These are phyloP conservation scores for Phyllostomus hastatus DNA, from an alignment of 2,113 vertebrate species.

Conservation along the genomic window DNA sequence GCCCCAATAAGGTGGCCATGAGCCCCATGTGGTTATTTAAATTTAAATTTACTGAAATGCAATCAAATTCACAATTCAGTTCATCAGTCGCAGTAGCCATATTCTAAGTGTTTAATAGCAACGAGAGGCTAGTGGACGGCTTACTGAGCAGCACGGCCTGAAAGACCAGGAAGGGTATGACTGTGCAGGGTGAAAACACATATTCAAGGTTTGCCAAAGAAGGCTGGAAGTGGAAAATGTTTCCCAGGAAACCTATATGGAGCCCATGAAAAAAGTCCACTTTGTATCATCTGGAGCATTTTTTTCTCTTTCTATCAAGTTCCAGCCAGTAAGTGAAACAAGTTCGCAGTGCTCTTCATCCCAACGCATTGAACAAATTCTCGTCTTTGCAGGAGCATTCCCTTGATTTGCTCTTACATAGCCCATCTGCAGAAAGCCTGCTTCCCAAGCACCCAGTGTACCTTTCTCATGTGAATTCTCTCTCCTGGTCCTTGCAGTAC, in stretches of 20 bases:
- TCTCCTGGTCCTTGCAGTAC: background rate
- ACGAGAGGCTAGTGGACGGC: too few species aligned
- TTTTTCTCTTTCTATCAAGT: background rate
- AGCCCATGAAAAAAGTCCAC: background rate
- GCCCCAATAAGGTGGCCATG: background rate
- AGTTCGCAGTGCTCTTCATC: background rate
- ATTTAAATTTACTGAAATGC: conserved; percentile 9
- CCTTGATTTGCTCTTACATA: background rate
- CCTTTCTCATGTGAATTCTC: background rate
- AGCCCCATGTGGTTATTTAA: background rate
- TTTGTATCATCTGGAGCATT: background rate
- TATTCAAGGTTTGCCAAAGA: background rate
- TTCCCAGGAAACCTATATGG: background rate
- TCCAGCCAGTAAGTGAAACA: conserved; percentile 39
- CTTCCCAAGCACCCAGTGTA: background rate
- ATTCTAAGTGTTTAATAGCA: background rate
- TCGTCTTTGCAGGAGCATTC: background rate
- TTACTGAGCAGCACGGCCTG: background rate
- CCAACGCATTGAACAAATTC: background rate
- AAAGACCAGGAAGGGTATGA: background rate
- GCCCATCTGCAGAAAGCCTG: background rate
- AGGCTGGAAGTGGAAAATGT: background rate
- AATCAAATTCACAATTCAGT: background rate
- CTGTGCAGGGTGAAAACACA: background rate
- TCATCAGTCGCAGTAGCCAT: background rate